These are phyloP conservation scores for Emydoidea blandingii DNA, from an alignment of 2,797 vertebrate species.

Conservation along the genomic window DNA sequence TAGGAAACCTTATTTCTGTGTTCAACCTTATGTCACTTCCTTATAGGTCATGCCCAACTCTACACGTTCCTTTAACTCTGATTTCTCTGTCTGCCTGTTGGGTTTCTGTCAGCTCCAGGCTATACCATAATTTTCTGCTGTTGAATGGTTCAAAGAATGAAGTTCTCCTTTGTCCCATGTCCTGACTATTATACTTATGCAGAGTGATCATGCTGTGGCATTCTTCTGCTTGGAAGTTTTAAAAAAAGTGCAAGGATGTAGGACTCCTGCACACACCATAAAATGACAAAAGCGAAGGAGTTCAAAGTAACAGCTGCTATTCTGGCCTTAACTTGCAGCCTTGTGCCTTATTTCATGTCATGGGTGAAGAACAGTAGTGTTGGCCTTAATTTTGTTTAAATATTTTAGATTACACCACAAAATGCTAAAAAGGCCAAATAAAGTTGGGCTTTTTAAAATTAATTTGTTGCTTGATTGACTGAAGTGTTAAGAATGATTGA, in stretches of 20 bases:
- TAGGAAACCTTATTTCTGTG: neutral
- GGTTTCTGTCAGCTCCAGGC: slow-evolving; percentile 51
- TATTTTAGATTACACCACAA: neutral
- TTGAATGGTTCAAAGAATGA: slow-evolving; percentile 55
- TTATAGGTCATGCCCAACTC: slow-evolving; percentile 52
- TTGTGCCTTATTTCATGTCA: slow-evolving; percentile 21
- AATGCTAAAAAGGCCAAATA: slow-evolving; percentile 42
- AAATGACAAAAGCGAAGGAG: slow-evolving; percentile 43
- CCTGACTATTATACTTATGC: neutral
- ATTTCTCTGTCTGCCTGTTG: slow-evolving; percentile 41
- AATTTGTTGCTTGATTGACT: slow-evolving; percentile 34
- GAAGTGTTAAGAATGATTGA: slow-evolving; percentile 58
- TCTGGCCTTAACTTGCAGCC: slow-evolving; percentile 51
- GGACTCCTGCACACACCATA: slow-evolving; percentile 24
- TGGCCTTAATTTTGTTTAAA: neutral
- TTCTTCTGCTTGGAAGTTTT: slow-evolving; percentile 36
- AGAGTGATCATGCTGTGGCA: slow-evolving; percentile 32
- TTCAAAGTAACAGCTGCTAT: slow-evolving; percentile 50
- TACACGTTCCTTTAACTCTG: slow-evolving; percentile 16
- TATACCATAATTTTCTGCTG: slow-evolving; percentile 33
- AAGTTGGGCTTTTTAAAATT: neutral
- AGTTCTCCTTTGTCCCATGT: neutral
- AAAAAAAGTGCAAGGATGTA: slow-evolving; percentile 9
- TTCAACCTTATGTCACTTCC: slow-evolving; percentile 25
- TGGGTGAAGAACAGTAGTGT: slow-evolving; percentile 2